Evolutionary conservation across 1,140 invertebrate genomes (phyloP), one percentile per base, ranked within the genome.

Genomic region (Scaptomyza montana): DNA sequence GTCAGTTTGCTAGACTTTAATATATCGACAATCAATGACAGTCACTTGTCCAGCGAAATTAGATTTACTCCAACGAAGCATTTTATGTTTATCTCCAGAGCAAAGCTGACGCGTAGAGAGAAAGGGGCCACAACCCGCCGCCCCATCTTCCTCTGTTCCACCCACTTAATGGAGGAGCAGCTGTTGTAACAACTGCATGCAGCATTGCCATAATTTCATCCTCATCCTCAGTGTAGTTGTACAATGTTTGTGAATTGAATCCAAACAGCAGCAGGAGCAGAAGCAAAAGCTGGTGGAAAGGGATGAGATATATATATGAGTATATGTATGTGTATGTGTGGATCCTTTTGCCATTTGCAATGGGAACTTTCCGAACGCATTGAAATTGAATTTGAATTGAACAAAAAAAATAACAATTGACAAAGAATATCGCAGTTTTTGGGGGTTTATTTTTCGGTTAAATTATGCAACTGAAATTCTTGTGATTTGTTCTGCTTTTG

Each of bases 1-100:
- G 46, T 59, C 74, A 78, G 71, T 76, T 76, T 72, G 21, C 21
- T 25, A n/a, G n/a, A n/a, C n/a, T n/a, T n/a, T n/a, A n/a, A 21
- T 36, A 76, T 81, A 82, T 86, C 63, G 75, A 59, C 82, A 78
- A 81, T 87, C 82, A 81, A 87, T 87, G 84, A 78, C 78, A 87
- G 64, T 89, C 82, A 87, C 75, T 82, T 87, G 84, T 89, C 84
- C 75, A 67, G 75, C 68, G 55, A 87, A 89, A 82, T 87, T 82
- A 78, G 82, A 87, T 82, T 82, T 82, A 82, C 72, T 87, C 62
- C 57, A 89, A 36, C 68, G 68, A 62, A 81, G 73, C 76, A 81
- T 78, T 86, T 81, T 81, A 80, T 56, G 66, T 50, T 30, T 19
- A 45, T 78, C 61, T 63, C 55, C 69, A 30, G 41, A 36, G 36